phyloP scores from a whole-genome alignment of 1,140 invertebrate genomes.

The Plectrocnemia conspersa region DNA sequence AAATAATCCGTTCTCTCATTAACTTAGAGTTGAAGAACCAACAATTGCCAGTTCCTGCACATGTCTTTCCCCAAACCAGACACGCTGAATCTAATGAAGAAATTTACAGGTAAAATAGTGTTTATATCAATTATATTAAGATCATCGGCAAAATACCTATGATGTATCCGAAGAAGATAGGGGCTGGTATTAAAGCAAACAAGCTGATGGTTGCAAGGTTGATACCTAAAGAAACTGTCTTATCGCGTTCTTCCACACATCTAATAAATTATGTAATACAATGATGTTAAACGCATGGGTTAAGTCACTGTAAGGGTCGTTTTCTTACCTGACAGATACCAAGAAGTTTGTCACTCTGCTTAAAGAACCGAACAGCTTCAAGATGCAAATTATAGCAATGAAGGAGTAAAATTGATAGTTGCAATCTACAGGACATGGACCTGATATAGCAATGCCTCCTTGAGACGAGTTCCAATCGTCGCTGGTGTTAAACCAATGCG shows the following conservation, averaged over 20 bases:
- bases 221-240: conserved; percentile 66
- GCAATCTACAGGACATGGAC: conserved; percentile 64
- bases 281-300: no score
- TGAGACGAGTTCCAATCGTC: background rate
- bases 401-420: conserved; percentile 61
- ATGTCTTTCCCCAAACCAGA: conserved; percentile 70
- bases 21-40: conserved; percentile 66
- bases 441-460: conserved; percentile 52
- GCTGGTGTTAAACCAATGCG: background rate
- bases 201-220: conserved; percentile 62
- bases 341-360: conserved; percentile 65
- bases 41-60: conserved; percentile 66
- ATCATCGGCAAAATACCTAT: conserved; percentile 51
- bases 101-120: conserved; percentile 16
- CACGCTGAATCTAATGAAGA: conserved; percentile 61
- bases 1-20: conserved; percentile 61
- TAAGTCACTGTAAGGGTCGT: no score
- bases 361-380: conserved; percentile 64
- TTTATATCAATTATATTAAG: background rate
- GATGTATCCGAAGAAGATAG: conserved; percentile 67
- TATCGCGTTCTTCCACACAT: conserved; percentile 68
- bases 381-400: conserved; percentile 60
- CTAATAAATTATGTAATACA: conserved; percentile 39
- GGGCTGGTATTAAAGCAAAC: conserved; percentile 66
- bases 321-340: conserved; percentile 55